phyloP scores from a whole-genome alignment of 1,140 invertebrate species.

The Megalopta genalis region DNA sequence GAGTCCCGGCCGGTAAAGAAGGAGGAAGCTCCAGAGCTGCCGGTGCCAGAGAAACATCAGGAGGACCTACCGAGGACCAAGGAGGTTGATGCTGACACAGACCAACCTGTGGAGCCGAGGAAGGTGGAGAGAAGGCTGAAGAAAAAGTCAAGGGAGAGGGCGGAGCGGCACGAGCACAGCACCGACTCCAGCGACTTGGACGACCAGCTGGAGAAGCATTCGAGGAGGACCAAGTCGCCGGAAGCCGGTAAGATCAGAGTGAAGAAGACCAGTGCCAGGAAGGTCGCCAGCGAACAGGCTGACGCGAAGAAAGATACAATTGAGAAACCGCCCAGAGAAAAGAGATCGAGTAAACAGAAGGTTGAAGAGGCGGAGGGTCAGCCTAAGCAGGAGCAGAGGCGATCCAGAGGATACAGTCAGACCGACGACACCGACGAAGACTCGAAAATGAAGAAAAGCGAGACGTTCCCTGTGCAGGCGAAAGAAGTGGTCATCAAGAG shows the following conservation, averaged over 20 bases:
- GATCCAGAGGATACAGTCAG: not conserved
- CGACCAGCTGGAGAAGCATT: conserved; percentile 44
- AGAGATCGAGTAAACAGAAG: conserved; percentile 43
- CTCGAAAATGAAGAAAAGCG: conserved; percentile 52
- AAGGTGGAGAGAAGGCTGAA: conserved; percentile 45
- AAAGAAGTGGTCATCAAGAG: conserved; percentile 9
- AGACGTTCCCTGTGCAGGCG: conserved; percentile 36
- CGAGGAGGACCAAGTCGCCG: conserved; percentile 63
- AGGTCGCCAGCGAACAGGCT: not conserved
- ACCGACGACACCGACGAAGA: conserved; percentile 47
- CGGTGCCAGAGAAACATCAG: not conserved
- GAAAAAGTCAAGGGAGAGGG: conserved; percentile 59
- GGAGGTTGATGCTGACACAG: conserved; percentile 13
- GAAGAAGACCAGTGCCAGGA: conserved; percentile 35
- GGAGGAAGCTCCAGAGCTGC: conserved; percentile 9
- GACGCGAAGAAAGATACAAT: conserved; percentile 32
- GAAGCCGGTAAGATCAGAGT: conserved; percentile 48
- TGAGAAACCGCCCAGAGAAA: conserved; percentile 43
- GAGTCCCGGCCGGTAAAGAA: conserved; percentile 25
- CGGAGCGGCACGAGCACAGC: conserved; percentile 48
- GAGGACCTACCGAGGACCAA: not conserved
- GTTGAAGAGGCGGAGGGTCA: conserved; percentile 15
- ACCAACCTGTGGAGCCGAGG: conserved; percentile 8
- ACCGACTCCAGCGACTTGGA: conserved; percentile 70
- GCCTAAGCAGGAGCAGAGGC: conserved; percentile 2